Base-by-base conservation (phyloP, 2,888 invertebrate genomes). In the Spicauda simplicius region DNA sequence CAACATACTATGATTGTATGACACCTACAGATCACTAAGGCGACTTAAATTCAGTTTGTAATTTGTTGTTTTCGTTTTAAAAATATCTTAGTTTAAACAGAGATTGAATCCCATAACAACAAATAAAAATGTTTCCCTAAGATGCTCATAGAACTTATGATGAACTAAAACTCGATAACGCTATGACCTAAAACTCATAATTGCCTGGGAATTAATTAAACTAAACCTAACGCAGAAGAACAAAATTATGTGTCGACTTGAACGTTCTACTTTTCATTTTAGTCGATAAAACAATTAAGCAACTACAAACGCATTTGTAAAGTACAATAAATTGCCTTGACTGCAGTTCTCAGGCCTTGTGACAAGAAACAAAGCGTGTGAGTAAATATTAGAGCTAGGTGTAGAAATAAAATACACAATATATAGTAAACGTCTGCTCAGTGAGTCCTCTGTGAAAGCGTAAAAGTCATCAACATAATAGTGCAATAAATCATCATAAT, bases 401-500 rank as follows among this genome's bases (percentile, higher is more conserved):
- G 1, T 3, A n/a, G 14, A 45, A 14, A 45, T 50, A 50, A 10
- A 50, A 18, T 50, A 50, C 50, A 7, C 18, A n/a, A 50, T 18
- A 50, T 50, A 16, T 45, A 45, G n/a, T n/a, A n/a, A 45, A 45
- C 45, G n/a, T 45, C n/a, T 45, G 6, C 14, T n/a, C n/a, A n/a
- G n/a, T 7, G 3, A 45, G 14, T 45, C 11, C 11, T n/a, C 45
- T n/a, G 12, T 45, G 5, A 45, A 45, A n/a, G 45, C 45, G 45
- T n/a, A 45, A 45, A 45, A 45, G 45, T 37, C 52, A 18, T 52
- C 33, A 8, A 18, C 52, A 60, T 60, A 50, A 60, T 37, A 50
- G n/a, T 25, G 59, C 59, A 54, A 57, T 62, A 54, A 54, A 62
- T 54, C 54, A 11, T 45, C 20, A 7, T 54, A 54, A 62, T 54